Base-by-base conservation (phyloP, 2,888 invertebrate species). In the Andricus curvator region DNA sequence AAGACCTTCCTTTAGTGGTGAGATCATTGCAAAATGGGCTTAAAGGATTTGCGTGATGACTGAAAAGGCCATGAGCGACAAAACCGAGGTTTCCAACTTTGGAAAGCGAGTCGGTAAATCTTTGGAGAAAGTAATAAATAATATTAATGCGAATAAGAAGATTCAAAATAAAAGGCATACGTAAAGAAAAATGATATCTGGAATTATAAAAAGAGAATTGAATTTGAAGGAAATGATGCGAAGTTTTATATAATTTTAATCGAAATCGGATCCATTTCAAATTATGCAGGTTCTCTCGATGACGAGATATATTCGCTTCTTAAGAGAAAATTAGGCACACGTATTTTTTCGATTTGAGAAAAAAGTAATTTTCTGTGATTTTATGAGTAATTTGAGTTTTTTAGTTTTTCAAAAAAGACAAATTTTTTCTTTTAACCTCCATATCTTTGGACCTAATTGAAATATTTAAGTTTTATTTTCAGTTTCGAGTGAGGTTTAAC, bases 111-210 rank as follows among this genome's bases (percentile, higher is more conserved):
- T 22, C 22, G 22, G 22, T 60, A 60, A n/a, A 60, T 60, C 13
- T 62, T 22, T 62, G n/a, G 25, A 62, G 25, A 62, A 62, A 62
- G 22, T 62, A 62, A 62, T 62, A 25, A 62, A 62, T 62, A 62
- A 22, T 51, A 62, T 22, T 62, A 62, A 62, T 22, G 62, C 4
- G 13, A 62, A 62, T 62, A 62, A 62, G 5, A 25, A 22, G n/a
- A 62, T 62, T 62, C 62, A 51, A 51, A 51, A 51, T 20, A n/a
- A n/a, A n/a, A n/a, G n/a, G 51, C 20, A n/a, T 20, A n/a, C n/a
- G n/a, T 51, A n/a, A 51, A 51, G 6, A 51, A 20, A 51, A 51
- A 20, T n/a, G 8, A 51, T 2, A 51, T 51, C 20, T 51, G 8
- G 8, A 51, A 9, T n/a, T n/a, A 51, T 51, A n/a, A 51, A n/a